Evolutionary conservation across 2,888 invertebrate genomes (phyloP).

Genomic region (Drosophila barbarae): DNA sequence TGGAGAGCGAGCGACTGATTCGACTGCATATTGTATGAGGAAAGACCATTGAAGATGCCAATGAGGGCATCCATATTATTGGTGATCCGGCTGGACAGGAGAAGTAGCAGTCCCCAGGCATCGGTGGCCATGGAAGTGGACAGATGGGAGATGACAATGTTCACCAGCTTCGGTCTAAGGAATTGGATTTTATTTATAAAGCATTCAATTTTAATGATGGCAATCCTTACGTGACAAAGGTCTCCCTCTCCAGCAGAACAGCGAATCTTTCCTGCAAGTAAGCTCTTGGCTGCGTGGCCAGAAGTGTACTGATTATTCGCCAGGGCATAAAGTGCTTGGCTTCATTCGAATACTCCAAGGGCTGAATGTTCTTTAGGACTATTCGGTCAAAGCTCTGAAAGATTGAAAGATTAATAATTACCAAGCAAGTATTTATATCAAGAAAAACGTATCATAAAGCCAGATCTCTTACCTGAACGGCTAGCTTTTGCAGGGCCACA

Average conservation of each 20-base stretch:
- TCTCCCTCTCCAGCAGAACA: constrained; percentile 59
- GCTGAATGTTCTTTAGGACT: constrained; percentile 75
- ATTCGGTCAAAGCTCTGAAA: constrained; percentile 75
- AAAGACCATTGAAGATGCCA: constrained; percentile 69
- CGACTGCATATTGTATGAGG: constrained; percentile 77
- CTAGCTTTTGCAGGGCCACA: constrained; percentile 70
- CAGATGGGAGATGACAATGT: constrained; percentile 77
- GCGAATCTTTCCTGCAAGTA: constrained; percentile 75
- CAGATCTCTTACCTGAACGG: constrained; percentile 65
- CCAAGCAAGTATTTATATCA: neutral
- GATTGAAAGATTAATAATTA: neutral
- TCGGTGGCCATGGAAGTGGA: constrained; percentile 78
- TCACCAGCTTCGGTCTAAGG: constrained; percentile 66
- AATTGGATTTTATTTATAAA: constrained; percentile 13
- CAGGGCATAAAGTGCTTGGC: constrained; percentile 78
- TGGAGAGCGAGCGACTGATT: constrained; percentile 78
- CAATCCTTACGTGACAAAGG: constrained; percentile 47
- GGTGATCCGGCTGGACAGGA: constrained; percentile 74
- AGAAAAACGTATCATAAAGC: too few species aligned
- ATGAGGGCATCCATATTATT: constrained; percentile 77
- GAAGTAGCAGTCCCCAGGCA: constrained; percentile 76
- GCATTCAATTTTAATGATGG: neutral
- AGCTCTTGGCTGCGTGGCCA: constrained; percentile 72
- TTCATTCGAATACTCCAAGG: constrained; percentile 76
- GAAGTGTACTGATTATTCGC: constrained; percentile 75